Evolutionary conservation across 2,797 vertebrate genomes (phyloP), one percentile per base, ranked within the genome.

Genomic region (Eremophila alpestris): DNA sequence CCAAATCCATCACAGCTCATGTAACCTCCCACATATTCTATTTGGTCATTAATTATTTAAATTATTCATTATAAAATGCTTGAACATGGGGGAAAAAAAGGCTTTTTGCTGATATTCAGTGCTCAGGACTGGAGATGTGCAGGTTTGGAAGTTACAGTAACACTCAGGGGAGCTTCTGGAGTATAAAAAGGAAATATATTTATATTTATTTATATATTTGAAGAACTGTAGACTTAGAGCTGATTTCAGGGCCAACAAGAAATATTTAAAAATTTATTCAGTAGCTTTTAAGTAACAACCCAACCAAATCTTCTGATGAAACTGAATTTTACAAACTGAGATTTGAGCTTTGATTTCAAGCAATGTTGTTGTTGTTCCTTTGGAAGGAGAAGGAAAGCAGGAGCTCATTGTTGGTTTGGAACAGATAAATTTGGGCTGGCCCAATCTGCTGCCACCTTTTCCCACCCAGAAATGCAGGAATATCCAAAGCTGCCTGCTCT

Each of bases 361-460:
- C 2, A 0, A 1, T 1, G 0, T 18, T 7, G 1, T 0, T 6
- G 23, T 11, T 11, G 11, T 80, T 63, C 48, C 38, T 60, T 7
- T 7, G 46, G 41, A 32, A 46, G 26, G 51, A 10, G 4, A 4
- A 30, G 77, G 69, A 16, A 5, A 32, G 74, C 80, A 40, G 74
- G 45, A 11, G 59, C 11, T 68, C 65, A 1, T 2, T 1, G 29
- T 23, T 5, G 84, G 9, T 20, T 16, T 69, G 29, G 3, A 14
- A 14, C 8, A 36, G 7, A 16, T 13, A 17, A 48, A 8, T 6
- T 0, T 1, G 38, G 34, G 5, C 36, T 16, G 76, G 38, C 11
- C 36, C 51, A 0, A 59, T 46, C 78, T 43, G 67, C 67, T 13
- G 36, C 3, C 23, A 2, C 18, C 19, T 69, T 52, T 40, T 16